phyloP scores from a whole-genome alignment of 2,797 vertebrate species.

The Lutjanus campechanus region DNA sequence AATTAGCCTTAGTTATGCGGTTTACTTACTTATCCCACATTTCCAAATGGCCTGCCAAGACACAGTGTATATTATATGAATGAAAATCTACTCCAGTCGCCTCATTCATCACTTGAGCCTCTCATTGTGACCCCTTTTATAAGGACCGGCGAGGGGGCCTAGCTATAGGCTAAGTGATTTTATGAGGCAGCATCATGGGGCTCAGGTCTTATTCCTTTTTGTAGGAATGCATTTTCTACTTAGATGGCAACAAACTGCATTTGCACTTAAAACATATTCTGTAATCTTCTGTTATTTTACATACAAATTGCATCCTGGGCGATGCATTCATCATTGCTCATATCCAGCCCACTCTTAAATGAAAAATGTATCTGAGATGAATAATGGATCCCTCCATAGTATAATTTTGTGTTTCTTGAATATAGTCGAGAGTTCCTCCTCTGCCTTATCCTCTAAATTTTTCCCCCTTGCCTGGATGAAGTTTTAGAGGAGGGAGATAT shows the following conservation, averaged over 20 bases:
- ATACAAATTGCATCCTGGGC: slow-evolving; percentile 90
- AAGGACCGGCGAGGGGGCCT: slow-evolving; percentile 70
- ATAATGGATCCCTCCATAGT: slow-evolving; percentile 87
- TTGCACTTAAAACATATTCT: slow-evolving; percentile 90
- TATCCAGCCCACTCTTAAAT: slow-evolving; percentile 88
- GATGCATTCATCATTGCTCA: slow-evolving; percentile 89
- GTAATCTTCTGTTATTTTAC: slow-evolving; percentile 92
- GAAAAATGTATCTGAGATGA: slow-evolving; percentile 90
- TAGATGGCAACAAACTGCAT: slow-evolving; percentile 87
- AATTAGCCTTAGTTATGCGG: slow-evolving; percentile 59
- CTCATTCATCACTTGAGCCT: slow-evolving; percentile 79
- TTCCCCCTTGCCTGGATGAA: slow-evolving; percentile 57
- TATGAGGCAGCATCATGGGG: slow-evolving; percentile 79
- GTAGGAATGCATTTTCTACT: slow-evolving; percentile 80
- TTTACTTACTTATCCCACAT: slow-evolving; percentile 63
- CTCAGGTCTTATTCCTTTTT: slow-evolving; percentile 79
- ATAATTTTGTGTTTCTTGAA: slow-evolving; percentile 87
- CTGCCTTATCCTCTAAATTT: slow-evolving; percentile 69
- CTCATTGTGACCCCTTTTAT: slow-evolving; percentile 78
- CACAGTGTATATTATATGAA: slow-evolving; percentile 70
- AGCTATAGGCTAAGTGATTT: slow-evolving; percentile 85
- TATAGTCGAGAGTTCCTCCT: slow-evolving; percentile 77
- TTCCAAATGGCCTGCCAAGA: slow-evolving; percentile 69
- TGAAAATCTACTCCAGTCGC: slow-evolving; percentile 72
- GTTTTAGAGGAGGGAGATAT: slow-evolving; percentile 69